Evolutionary conservation across 2,113 vertebrate genomes (phyloP).

Genomic region (Geococcyx californianus): DNA sequence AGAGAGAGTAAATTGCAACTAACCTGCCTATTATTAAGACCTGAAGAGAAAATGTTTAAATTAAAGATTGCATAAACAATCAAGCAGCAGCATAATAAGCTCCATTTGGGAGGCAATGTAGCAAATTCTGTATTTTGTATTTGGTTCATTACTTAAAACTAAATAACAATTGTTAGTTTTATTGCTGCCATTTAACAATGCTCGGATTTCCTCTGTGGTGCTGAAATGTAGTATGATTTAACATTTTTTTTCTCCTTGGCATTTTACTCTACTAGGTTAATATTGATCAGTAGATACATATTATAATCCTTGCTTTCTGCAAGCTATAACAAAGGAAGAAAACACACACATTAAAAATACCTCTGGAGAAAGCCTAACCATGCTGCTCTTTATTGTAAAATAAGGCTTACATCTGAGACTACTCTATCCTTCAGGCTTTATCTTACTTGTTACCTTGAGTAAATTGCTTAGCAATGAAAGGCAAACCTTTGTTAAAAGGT

Average conservation of each 20-base stretch:
- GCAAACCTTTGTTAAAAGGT: conserved; percentile 37
- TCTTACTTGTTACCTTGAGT: conserved; percentile 15
- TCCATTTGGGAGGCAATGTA: conserved; percentile 66
- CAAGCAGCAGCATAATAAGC: conserved; percentile 55
- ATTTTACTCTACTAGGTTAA: conserved; percentile 59
- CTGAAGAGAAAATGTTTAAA: conserved; percentile 74
- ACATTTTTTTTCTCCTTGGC: conserved; percentile 37
- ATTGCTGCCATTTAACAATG: conserved; percentile 53
- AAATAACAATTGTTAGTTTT: conserved; percentile 70
- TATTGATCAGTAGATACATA: conserved; percentile 61
- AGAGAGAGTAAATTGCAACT: conserved; percentile 55
- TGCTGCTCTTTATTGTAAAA: conserved; percentile 12
- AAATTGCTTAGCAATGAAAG: conserved; percentile 29
- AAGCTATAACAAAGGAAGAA: conserved; percentile 23
- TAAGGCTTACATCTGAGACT: conserved; percentile 1
- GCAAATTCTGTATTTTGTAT: conserved; percentile 69
- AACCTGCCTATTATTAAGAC: conserved; percentile 67
- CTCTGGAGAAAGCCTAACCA: background rate
- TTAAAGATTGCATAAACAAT: conserved; percentile 72
- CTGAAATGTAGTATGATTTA: conserved; percentile 59
- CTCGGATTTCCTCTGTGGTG: conserved; percentile 59
- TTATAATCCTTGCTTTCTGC: conserved; percentile 38
- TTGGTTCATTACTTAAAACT: conserved; percentile 78
- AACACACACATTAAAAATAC: background rate
- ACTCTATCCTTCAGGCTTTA: background rate